Conservation (phyloP, 2,113 vertebrate genomes). For the Oostethus manadensis region DNA sequence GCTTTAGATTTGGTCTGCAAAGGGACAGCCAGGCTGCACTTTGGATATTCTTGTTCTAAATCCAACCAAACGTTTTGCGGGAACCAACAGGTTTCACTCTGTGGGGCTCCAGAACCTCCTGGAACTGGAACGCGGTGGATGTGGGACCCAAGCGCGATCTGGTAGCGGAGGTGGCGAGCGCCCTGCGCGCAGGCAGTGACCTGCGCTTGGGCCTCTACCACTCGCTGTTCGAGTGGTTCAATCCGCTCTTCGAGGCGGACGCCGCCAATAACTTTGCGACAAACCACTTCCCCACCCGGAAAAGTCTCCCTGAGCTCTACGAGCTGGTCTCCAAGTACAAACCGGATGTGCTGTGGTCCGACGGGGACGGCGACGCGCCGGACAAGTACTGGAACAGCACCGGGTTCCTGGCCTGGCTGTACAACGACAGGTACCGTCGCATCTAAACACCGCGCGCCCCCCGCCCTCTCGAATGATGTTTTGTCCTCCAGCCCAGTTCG, state of each 20-base stretch:
- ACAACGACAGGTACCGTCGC: slow-evolving; percentile 83
- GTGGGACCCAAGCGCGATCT: slow-evolving; percentile 84
- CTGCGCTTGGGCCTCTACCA: slow-evolving; percentile 90
- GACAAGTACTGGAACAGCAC: slow-evolving; percentile 94
- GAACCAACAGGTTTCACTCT: slow-evolving; percentile 81
- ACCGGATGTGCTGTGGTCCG: slow-evolving; percentile 92
- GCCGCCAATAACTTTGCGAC: slow-evolving; percentile 71
- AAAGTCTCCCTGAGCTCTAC: slow-evolving; percentile 87
- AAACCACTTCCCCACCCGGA: slow-evolving; percentile 76
- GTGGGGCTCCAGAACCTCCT: slow-evolving; percentile 91
- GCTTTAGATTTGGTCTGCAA: too few relatives aligned
- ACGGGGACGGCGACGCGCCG: slow-evolving; percentile 85
- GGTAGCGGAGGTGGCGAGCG: slow-evolving; percentile 77
- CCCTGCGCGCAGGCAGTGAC: slow-evolving; percentile 71
- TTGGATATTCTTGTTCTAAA: too few relatives aligned
- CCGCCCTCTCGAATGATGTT: too few relatives aligned
- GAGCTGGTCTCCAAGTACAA: slow-evolving; percentile 81
- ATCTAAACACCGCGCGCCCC: too few relatives aligned
- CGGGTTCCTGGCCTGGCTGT: slow-evolving; percentile 92
- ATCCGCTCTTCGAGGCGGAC: slow-evolving; percentile 82
- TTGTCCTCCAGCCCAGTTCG: slow-evolving; percentile 78
- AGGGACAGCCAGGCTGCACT: too few relatives aligned
- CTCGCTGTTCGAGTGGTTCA: slow-evolving; percentile 96
- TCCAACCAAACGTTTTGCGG: neutral
- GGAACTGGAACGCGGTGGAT: slow-evolving; percentile 93